phyloP scores from a whole-genome alignment of 2,113 vertebrate genomes.

The Ia io region DNA sequence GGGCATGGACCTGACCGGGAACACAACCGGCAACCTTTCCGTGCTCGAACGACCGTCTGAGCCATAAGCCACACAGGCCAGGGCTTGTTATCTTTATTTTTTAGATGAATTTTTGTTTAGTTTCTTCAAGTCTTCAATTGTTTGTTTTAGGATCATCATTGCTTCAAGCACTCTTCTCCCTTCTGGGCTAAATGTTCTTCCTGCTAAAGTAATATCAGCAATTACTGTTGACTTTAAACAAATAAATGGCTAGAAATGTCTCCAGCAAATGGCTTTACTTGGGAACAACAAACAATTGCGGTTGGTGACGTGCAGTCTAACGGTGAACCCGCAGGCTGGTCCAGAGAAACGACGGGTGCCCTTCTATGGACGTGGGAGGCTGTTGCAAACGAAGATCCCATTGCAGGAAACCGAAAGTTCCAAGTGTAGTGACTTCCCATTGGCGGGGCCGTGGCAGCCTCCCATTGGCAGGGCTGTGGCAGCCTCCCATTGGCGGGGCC shows the following conservation, averaged over 20 bases:
- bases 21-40: too few relatives aligned
- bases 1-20: too few relatives aligned
- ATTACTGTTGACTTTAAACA: background rate
- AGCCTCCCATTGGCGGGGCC: too few relatives aligned
- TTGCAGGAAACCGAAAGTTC: background rate
- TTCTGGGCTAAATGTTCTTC: background rate
- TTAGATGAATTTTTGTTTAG: background rate
- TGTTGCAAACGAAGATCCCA: background rate
- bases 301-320: too few relatives aligned
- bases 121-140: background rate
- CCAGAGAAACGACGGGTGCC: background rate
- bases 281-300: background rate
- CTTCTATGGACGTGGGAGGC: background rate
- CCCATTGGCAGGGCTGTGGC: background rate
- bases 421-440: background rate
- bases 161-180: background rate
- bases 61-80: too few relatives aligned
- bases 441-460: background rate
- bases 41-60: too few relatives aligned
- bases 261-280: background rate
- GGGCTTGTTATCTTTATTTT: background rate
- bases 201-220: background rate
- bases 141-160: background rate
- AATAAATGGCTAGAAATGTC: background rate
- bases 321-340: rapidly evolving